Base-by-base conservation (phyloP, 2,113 vertebrate species). In the Poeciliopsis turrubarensis region DNA sequence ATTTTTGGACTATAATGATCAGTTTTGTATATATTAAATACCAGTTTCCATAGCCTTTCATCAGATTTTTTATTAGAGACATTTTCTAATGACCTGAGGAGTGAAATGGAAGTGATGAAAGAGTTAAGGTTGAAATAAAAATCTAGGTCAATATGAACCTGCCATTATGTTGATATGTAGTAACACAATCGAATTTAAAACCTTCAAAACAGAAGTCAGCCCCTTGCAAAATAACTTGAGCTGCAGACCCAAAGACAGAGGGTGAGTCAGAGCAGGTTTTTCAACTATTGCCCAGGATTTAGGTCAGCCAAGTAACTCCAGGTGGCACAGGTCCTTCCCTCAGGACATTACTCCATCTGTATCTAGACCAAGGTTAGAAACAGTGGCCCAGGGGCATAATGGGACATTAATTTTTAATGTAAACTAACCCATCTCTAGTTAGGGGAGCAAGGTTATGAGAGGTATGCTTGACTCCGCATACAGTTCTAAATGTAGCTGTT, bases 361-460 rank as follows among this genome's bases (percentile, higher is more conserved):
- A 89, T 86, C 88, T 91, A 86, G 87, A 89, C 89, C 91, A 91
- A 93, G 92, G 93, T 91, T 81, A 89, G 88, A 79, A 86, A 80
- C 85, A 86, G 60, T 65, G 77, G 84, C 86, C 91, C 82, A 61
- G 37, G 80, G 78, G 64, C 73, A 88, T 89, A 85, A 84, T 77
- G 86, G 89, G 66, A 87, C 87, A 89, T 89, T 90, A 81, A 89
- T 87, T 94, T 92, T 93, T 93, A 93, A 94, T 91, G 87, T 90
- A 92, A 92, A 93, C 88, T 83, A 90, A 92, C 83, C 75, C 81
- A 79, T 89, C 84, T 89, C 79, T 89, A 78, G 88, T 90, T 72
- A 81, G 85, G 89, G 87, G 82, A 85, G 87, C 73, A 77, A 81
- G 83, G 88, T 85, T 81, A 91, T 75, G 80, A 93, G 86, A 83